Percentiles rank a stretch among this genome's conserved stretches.
phyloP scores from a whole-genome alignment of 2,888 invertebrate species.

The Stegana nigrithorax region DNA sequence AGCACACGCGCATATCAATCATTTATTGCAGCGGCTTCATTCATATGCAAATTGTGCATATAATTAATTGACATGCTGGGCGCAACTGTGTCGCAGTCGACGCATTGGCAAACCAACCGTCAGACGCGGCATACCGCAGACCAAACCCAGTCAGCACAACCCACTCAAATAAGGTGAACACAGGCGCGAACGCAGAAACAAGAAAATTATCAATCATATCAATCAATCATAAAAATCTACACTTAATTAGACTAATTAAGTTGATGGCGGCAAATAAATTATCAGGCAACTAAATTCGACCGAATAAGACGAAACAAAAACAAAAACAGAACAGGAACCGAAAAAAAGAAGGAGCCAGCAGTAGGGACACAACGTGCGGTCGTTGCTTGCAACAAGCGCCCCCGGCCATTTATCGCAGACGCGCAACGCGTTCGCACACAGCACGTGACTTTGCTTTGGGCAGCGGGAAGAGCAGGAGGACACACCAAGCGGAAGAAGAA shows the following conservation, averaged over 20 bases:
- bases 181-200: constrained; percentile 3
- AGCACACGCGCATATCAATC: neutral
- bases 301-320: neutral
- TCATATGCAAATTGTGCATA: constrained; percentile 3
- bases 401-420: neutral
- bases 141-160: neutral
- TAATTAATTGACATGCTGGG: neutral
- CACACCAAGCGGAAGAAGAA: too few relatives aligned
- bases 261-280: constrained; percentile 29
- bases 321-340: neutral
- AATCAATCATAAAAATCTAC: constrained; percentile 36
- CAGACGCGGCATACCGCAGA: neutral
- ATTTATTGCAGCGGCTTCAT: neutral
- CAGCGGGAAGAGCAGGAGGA: too few relatives aligned
- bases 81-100: neutral
- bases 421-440: too few relatives aligned
- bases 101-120: neutral
- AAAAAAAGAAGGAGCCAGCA: too few relatives aligned
- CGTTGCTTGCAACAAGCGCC: too few relatives aligned
- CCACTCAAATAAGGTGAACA: too few relatives aligned
- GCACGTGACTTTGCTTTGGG: too few relatives aligned
- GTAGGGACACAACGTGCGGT: too few relatives aligned
- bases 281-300: constrained; percentile 14
- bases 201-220: constrained; percentile 23
- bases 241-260: constrained; percentile 41